phyloP scores from a whole-genome alignment of 2,888 invertebrate genomes.

The Biston stratarius region DNA sequence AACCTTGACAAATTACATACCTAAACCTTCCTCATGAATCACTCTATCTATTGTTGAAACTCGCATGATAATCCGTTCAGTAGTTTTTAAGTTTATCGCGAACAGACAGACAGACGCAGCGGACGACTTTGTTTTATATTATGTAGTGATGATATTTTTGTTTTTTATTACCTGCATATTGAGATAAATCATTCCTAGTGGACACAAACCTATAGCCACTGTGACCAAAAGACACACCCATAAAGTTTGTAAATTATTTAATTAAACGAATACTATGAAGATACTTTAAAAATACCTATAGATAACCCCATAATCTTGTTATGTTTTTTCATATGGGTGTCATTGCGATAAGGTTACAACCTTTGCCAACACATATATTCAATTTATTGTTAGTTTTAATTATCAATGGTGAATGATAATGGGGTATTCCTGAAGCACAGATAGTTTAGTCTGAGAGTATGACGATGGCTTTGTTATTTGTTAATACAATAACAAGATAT shows the following conservation, averaged over 20 bases:
- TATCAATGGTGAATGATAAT: slow-evolving; percentile 7
- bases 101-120: no score
- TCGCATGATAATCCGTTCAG: no score
- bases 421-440: slow-evolving; percentile 3
- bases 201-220: no score
- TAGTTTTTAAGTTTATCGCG: no score
- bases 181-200: no score
- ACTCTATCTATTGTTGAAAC: no score
- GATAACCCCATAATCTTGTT: not conserved
- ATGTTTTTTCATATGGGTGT: slow-evolving; percentile 1
- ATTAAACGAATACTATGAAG: not conserved
- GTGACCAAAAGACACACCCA: no score
- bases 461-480: slow-evolving; percentile 1
- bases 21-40: no score
- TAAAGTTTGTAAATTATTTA: not conserved
- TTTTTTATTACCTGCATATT: no score
- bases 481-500: slow-evolving; percentile 1
- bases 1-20: no score
- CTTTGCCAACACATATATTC: not conserved
- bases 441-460: not conserved
- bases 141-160: no score
- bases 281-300: not conserved
- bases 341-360: not conserved
- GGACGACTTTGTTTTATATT: no score
- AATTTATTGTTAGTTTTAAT: slow-evolving; percentile 2